Evolutionary conservation across 1,140 invertebrate species (phyloP).

Genomic region (Agrilus planipennis): DNA sequence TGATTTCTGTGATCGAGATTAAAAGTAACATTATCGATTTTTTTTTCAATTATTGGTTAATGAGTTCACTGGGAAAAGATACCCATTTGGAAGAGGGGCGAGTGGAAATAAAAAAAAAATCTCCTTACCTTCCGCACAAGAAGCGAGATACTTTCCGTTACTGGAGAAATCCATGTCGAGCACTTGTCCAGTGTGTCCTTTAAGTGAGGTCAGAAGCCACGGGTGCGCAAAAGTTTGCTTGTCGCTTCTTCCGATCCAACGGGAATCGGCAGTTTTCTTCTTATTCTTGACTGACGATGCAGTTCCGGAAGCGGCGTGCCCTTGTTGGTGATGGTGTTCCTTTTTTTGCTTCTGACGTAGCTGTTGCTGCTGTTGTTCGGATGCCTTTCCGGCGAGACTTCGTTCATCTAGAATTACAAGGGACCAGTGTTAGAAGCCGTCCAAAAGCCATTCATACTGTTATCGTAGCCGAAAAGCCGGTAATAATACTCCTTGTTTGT

Average conservation of each 20-base stretch:
- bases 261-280: slow-evolving; percentile 14
- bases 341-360: slow-evolving; percentile 7
- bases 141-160: slow-evolving; percentile 73
- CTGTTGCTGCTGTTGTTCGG: slow-evolving; percentile 6
- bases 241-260: slow-evolving; percentile 13
- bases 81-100: no score
- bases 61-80: no score
- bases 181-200: slow-evolving; percentile 63
- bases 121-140: slow-evolving; percentile 67
- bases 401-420: no score
- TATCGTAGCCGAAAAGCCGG: no score
- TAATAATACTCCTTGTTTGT: no score
- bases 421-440: no score
- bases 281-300: slow-evolving; percentile 10
- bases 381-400: background rate
- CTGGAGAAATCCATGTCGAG: slow-evolving; percentile 65
- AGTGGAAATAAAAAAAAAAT: background rate
- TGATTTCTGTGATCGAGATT: no score
- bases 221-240: slow-evolving; percentile 47
- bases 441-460: no score
- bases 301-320: no score
- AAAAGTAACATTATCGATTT: no score
- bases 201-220: slow-evolving; percentile 65
- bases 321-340: slow-evolving; percentile 4
- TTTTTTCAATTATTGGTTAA: no score